Conservation (phyloP, 1,140 invertebrate genomes). For the Hydropsyche tenuis region DNA sequence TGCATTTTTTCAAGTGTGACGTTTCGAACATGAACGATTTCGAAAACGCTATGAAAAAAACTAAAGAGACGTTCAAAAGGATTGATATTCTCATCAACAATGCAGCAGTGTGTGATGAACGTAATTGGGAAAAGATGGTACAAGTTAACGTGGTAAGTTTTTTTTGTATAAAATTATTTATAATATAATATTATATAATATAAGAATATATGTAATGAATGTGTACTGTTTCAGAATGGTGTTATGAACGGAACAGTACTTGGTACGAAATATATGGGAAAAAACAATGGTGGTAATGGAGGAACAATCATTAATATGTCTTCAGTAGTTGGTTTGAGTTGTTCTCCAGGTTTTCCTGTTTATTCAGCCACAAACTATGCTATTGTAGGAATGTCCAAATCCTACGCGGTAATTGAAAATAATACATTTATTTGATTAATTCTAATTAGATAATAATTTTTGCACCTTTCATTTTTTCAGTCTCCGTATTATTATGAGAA, state of each 20-base stretch:
- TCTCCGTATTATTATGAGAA: constrained; percentile 62
- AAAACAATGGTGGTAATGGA: constrained; percentile 66
- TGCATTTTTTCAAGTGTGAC: constrained; percentile 61
- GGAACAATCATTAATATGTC: constrained; percentile 71
- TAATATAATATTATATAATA: background rate
- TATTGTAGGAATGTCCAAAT: constrained; percentile 63
- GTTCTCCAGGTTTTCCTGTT: constrained; percentile 67
- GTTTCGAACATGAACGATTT: constrained; percentile 58
- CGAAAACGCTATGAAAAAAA: constrained; percentile 56
- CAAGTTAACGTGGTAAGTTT: constrained; percentile 53
- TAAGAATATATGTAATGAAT: background rate
- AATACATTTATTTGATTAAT: background rate
- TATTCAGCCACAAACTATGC: constrained; percentile 74
- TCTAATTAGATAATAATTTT: background rate
- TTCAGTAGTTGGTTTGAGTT: constrained; percentile 66
- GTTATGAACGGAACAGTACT: constrained; percentile 55
- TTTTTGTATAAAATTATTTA: background rate
- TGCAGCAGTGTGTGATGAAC: constrained; percentile 66
- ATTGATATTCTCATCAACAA: constrained; percentile 71
- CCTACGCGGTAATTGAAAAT: constrained; percentile 59
- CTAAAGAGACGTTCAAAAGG: constrained; percentile 56
- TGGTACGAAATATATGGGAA: constrained; percentile 63
- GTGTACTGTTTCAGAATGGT: constrained; percentile 43
- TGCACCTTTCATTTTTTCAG: constrained; percentile 35
- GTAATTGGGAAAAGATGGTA: constrained; percentile 56